Conservation (phyloP, 2,113 vertebrate species). For the Apaloderma vittatum region DNA sequence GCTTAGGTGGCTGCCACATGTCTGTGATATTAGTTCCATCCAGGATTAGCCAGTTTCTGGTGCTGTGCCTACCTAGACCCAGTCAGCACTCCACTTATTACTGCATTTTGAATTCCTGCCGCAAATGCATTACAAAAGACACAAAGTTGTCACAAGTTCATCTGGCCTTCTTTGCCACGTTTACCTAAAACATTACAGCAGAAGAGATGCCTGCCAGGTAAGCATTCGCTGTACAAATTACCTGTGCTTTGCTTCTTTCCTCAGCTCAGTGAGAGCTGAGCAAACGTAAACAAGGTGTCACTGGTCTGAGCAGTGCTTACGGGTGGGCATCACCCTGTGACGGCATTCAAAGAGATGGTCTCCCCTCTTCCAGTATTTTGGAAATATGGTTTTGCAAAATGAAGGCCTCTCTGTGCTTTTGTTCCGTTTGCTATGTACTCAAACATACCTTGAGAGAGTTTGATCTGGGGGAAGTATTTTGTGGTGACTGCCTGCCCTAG, state of each 20-base stretch:
- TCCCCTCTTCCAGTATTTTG: neutral
- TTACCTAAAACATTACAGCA: neutral
- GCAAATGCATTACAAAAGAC: neutral
- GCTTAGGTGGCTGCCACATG: neutral
- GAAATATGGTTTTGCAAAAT: neutral
- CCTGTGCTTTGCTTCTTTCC: neutral
- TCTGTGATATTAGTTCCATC: neutral
- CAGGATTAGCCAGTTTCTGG: neutral
- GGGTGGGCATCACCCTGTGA: rapidly evolving
- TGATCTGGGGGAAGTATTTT: neutral
- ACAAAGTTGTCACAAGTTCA: neutral
- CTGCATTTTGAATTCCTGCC: neutral
- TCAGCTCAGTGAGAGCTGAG: neutral
- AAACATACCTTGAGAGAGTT: neutral
- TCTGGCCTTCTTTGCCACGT: neutral
- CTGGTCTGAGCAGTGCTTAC: neutral
- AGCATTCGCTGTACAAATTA: too few species aligned
- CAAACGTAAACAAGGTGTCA: neutral
- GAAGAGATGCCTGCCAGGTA: neutral
- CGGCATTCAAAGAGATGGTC: neutral
- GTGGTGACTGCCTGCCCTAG: neutral
- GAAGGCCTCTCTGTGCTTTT: neutral
- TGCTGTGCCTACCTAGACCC: neutral
- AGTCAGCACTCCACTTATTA: neutral
- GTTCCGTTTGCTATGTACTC: neutral